These are phyloP conservation scores for Rapana venosa DNA, from an alignment of 2,888 invertebrate genomes.

Conservation along the genomic window DNA sequence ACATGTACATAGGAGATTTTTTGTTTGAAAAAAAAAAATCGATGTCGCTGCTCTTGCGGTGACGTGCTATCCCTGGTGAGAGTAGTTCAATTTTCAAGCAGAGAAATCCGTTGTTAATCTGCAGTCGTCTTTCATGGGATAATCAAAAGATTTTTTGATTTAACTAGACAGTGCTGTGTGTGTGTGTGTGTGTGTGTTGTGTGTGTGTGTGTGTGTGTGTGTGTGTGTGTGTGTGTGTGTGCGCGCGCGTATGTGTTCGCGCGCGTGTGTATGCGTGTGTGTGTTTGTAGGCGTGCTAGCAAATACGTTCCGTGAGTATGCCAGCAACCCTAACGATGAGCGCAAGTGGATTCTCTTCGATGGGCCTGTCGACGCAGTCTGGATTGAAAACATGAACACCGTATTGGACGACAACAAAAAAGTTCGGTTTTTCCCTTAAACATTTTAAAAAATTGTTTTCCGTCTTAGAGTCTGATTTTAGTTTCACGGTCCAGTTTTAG, in stretches of 20 bases:
- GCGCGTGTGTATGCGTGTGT: background rate
- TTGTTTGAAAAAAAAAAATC: no score
- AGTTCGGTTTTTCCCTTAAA: constrained; percentile 77
- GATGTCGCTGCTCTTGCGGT: no score
- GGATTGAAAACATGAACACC: constrained; percentile 98
- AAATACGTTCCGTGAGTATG: constrained; percentile 78
- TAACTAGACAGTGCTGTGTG: no score
- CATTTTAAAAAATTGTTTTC: no score
- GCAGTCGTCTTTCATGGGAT: no score
- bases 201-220: background rate
- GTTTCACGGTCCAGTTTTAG: no score
- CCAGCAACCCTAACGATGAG: constrained; percentile 82
- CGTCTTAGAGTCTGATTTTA: no score
- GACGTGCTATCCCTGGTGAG: no score
- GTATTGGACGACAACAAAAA: constrained; percentile 98
- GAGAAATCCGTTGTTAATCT: no score
- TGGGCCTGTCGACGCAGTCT: constrained; percentile 96
- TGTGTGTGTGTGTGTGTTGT: background rate
- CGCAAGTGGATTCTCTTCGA: constrained; percentile 97
- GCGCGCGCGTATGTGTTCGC: background rate
- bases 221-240: constrained; percentile 11
- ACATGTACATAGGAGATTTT: no score
- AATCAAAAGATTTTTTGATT: no score
- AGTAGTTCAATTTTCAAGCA: no score
- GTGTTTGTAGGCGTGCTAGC: constrained; percentile 84